A percentile compares a stretch with the other conserved stretches of the same genome.
Evolutionary conservation across 2,888 invertebrate species (phyloP).

Genomic region (Spicauda simplicius): DNA sequence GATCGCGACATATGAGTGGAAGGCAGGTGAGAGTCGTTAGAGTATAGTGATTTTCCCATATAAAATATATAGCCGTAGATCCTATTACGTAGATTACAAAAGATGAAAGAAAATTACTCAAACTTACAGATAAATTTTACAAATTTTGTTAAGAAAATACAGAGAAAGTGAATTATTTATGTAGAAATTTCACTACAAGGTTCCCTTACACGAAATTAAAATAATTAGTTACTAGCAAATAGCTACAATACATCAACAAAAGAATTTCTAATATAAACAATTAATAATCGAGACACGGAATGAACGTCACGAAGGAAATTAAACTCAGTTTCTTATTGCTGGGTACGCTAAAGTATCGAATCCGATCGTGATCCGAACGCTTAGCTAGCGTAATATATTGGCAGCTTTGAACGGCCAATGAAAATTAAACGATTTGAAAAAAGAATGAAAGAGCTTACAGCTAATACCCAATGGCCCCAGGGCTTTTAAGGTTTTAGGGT

Average conservation of each 20-base stretch:
- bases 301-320: slow-evolving; percentile 64
- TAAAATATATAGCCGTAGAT: too few species aligned
- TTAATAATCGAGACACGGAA: slow-evolving; percentile 58
- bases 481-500: slow-evolving; percentile 24
- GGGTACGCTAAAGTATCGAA: slow-evolving; percentile 47
- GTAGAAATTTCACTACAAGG: too few species aligned
- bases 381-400: slow-evolving; percentile 63
- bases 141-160: too few species aligned
- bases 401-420: slow-evolving; percentile 43
- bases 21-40: too few species aligned
- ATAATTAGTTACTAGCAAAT: not conserved
- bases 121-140: too few species aligned
- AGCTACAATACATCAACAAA: not conserved
- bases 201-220: too few species aligned
- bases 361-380: slow-evolving; percentile 64
- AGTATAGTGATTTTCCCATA: too few species aligned
- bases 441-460: slow-evolving; percentile 20
- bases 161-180: too few species aligned
- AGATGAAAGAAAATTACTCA: too few species aligned
- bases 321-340: slow-evolving; percentile 62
- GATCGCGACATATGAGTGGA: too few species aligned
- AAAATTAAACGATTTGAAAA: slow-evolving; percentile 36
- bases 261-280: slow-evolving; percentile 58
- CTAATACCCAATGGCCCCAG: slow-evolving; percentile 14
- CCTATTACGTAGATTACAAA: too few species aligned